phyloP scores from a whole-genome alignment of 92 coral and sea anemone species.

The Epizoanthus stellaris region DNA sequence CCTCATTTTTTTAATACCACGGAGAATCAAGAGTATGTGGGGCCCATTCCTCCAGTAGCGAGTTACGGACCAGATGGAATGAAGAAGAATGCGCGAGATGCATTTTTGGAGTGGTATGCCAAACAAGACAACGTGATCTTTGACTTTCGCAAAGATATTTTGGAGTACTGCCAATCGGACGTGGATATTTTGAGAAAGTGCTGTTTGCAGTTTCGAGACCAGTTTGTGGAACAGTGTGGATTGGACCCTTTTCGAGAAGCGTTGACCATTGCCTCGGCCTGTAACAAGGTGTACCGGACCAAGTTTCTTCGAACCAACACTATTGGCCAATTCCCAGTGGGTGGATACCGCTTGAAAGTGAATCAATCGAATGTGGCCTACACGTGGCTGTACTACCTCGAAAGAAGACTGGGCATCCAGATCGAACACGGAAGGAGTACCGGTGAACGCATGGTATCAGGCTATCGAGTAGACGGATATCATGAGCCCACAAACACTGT shows the following conservation, averaged over 20 bases:
- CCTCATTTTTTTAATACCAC: no score
- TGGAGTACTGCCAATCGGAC: no score
- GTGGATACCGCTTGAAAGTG: not conserved
- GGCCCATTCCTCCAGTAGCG: not conserved
- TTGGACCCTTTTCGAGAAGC: no score
- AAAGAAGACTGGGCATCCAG: not conserved
- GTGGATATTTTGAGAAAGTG: no score
- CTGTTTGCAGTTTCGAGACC: no score
- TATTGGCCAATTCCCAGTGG: not conserved
- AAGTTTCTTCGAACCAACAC: not conserved
- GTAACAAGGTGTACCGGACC: not conserved
- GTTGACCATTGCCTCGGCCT: no score
- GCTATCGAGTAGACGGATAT: not conserved
- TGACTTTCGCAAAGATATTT: not conserved
- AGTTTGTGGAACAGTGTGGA: no score
- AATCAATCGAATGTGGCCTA: no score
- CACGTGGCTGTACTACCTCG: no score
- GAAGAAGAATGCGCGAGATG: not conserved
- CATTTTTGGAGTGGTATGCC: not conserved
- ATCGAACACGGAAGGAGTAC: not conserved
- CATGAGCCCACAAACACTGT: not conserved
- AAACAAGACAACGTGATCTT: not conserved
- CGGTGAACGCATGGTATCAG: not conserved
- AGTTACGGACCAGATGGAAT: not conserved
- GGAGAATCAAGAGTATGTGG: slow-evolving; percentile 29